These are phyloP conservation scores for Myoxocephalus aenaeus DNA, from an alignment of 2,797 vertebrate species.

Conservation along the genomic window DNA sequence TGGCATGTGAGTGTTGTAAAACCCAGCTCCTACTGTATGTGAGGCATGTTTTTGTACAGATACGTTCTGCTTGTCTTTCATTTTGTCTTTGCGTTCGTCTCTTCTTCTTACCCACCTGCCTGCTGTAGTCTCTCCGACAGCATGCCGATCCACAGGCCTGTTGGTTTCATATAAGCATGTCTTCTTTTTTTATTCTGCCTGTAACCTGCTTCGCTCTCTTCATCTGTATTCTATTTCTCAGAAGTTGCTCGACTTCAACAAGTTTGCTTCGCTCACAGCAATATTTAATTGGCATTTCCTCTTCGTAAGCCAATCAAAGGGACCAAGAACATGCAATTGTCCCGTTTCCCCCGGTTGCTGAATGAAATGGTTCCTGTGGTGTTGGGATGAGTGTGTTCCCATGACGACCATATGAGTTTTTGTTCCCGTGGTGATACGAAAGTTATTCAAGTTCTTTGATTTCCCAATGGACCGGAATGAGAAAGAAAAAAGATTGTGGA, in stretches of 20 bases:
- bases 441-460: constrained; percentile 70
- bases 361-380: constrained; percentile 40
- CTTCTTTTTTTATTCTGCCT: constrained; percentile 2
- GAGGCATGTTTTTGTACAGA: not conserved
- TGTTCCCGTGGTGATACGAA: constrained; percentile 59
- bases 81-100: not conserved
- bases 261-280: constrained; percentile 30
- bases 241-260: constrained; percentile 28
- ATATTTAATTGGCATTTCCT: constrained; percentile 58
- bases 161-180: not conserved
- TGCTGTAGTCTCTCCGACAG: not conserved
- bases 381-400: constrained; percentile 53
- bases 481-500: not conserved
- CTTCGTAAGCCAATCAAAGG: constrained; percentile 47
- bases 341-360: constrained; percentile 39
- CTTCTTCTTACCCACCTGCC: not conserved
- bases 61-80: not conserved
- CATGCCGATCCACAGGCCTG: constrained; percentile 15
- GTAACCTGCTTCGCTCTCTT: not conserved
- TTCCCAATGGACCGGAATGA: constrained; percentile 51
- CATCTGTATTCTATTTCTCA: constrained; percentile 20
- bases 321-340: constrained; percentile 22
- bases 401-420: constrained; percentile 51
- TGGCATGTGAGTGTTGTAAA: not conserved
- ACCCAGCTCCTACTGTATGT: not conserved